These are phyloP conservation scores for Cardiocondyla obscurior DNA, from an alignment of 1,140 invertebrate genomes.

Conservation along the genomic window DNA sequence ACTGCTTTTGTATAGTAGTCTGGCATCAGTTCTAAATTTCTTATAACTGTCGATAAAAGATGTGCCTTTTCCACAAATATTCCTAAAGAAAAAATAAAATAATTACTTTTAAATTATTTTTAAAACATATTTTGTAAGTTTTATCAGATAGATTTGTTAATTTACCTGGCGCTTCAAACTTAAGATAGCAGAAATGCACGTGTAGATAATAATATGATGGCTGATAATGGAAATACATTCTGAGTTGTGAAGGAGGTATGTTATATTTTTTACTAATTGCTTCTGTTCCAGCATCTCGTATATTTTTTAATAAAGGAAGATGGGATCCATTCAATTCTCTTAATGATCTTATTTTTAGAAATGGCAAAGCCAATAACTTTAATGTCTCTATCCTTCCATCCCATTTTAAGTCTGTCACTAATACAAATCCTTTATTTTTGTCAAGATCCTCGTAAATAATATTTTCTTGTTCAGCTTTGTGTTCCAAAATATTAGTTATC, in stretches of 20 bases:
- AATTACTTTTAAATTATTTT: not conserved
- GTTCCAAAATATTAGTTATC: constrained; percentile 98
- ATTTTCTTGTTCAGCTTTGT: constrained; percentile 94
- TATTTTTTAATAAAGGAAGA: constrained; percentile 93
- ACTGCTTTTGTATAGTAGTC: constrained; percentile 94
- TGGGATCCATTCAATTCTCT: constrained; percentile 91
- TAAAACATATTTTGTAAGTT: constrained; percentile 19
- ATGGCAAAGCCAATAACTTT: constrained; percentile 93
- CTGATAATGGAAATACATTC: constrained; percentile 97
- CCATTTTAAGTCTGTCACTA: constrained; percentile 98
- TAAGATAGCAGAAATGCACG: constrained; percentile 95
- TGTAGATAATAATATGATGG: constrained; percentile 99
- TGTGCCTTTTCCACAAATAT: constrained; percentile 93
- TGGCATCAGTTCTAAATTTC: constrained; percentile 92
- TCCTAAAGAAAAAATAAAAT: constrained; percentile 78
- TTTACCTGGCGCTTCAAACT: constrained; percentile 91
- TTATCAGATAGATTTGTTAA: no score
- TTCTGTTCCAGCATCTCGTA: constrained; percentile 88
- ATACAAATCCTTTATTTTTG: constrained; percentile 92
- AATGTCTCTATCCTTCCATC: constrained; percentile 91
- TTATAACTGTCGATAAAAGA: constrained; percentile 94
- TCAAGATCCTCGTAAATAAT: constrained; percentile 93
- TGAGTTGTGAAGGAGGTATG: constrained; percentile 88
- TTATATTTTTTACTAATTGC: constrained; percentile 92
- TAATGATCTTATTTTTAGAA: constrained; percentile 91